Conservation (phyloP, 2,888 invertebrate genomes). For the Scrobipalpa costella region DNA sequence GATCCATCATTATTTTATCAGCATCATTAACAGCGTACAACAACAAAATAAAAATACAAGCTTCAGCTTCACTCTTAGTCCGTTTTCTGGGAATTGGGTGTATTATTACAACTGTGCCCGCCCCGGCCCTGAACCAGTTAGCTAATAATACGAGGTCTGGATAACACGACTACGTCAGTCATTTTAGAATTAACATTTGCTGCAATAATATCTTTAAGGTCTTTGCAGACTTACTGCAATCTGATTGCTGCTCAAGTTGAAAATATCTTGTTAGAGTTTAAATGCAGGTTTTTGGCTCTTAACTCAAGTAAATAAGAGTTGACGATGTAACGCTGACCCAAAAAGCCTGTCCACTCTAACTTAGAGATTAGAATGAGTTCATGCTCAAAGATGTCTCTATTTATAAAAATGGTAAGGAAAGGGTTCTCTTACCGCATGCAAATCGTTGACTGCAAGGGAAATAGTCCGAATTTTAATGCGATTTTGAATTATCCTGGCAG, state of each 20-base stretch:
- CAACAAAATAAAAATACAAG: slow-evolving; percentile 24
- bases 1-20: slow-evolving; percentile 14
- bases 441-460: too few relatives aligned
- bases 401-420: too few relatives aligned
- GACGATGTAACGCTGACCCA: too few relatives aligned
- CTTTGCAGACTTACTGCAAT: neutral
- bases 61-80: slow-evolving; percentile 1
- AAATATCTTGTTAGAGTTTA: neutral
- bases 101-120: slow-evolving; percentile 46
- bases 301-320: too few relatives aligned
- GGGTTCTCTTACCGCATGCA: too few relatives aligned
- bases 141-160: slow-evolving; percentile 50
- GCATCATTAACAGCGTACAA: slow-evolving; percentile 10
- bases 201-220: neutral
- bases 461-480: too few relatives aligned
- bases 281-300: too few relatives aligned
- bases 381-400: neutral
- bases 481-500: too few relatives aligned
- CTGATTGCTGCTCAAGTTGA: neutral
- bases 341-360: too few relatives aligned
- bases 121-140: slow-evolving; percentile 74
- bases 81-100: slow-evolving; percentile 51
- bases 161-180: slow-evolving; percentile 48
- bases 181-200: slow-evolving; percentile 21
- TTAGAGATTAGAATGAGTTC: neutral